Evolutionary conservation across 1,140 invertebrate genomes (phyloP), one percentile per base, ranked within the genome.

Genomic region (Muscidifurax raptorellus): DNA sequence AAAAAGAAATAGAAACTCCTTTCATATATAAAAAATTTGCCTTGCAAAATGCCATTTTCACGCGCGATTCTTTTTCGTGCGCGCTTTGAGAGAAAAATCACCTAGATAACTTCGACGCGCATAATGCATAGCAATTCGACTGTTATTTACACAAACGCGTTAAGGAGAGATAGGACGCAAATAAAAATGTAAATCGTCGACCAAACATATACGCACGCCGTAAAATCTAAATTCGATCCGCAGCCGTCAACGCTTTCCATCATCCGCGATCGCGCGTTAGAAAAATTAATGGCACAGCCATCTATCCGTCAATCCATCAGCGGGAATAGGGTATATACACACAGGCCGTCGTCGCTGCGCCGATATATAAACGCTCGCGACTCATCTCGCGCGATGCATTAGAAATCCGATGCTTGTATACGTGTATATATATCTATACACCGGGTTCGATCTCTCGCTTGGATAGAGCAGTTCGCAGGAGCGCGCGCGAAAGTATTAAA

Each of bases 401-500:
- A 27, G 72, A 75, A 47, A 44, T 44, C 72, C 71, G 30, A 40
- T 22, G 7, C 52, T 59, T 1, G 18, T 18, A 40, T 10, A 40
- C 22, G 52, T 15, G 22, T 47, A 12, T 30, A 52, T 27, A 76
- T 12, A 52, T 25, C 7, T 12, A 28, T 15, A 28, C n/a, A 12
- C 32, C 71, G 32, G 67, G 12, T 15, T 15, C 28, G 32, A 74
- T 74, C 71, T 74, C 71, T 5, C 28, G 32, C 71, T 30, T 5
- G 32, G 32, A 25, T 1, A 15, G 28, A 27, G 22, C 25, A 10
- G 28, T 72, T 32, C 13, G 5, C 7, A 36, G 30, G 18, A 12
- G 18, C 12, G 71, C 7, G 71, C 71, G 71, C 71, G 30, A 74
- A 74, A 74, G 71, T 74, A 59, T 18, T 40, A 80, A 80, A 80